A percentile compares a stretch with the other conserved stretches of the same genome.
Evolutionary conservation across 2,888 invertebrate genomes (phyloP).

Genomic region (Eupithecia subfuscata): DNA sequence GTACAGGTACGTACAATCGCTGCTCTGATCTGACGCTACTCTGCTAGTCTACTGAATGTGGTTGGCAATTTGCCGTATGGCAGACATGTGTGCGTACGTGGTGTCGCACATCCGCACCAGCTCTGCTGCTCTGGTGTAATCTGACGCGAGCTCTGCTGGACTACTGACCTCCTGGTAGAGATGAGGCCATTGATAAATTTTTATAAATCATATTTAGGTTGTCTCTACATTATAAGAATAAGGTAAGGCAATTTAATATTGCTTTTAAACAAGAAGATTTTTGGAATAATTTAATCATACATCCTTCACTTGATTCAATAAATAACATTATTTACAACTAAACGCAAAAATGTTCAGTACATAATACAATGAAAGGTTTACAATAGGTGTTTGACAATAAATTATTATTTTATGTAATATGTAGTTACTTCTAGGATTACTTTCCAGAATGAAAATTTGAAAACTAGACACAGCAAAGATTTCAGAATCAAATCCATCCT

Average conservation of each 20-base stretch:
- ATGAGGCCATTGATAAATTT: too few relatives aligned
- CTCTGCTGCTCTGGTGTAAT: too few relatives aligned
- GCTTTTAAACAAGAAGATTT: neutral
- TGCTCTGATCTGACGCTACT: neutral
- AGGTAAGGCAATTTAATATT: neutral
- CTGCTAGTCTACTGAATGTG: neutral
- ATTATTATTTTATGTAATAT: neutral
- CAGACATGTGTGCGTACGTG: too few relatives aligned
- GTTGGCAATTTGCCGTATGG: too few relatives aligned
- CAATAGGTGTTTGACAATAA: constrained; percentile 5
- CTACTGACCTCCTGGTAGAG: too few relatives aligned
- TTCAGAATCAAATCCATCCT: neutral
- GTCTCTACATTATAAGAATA: neutral
- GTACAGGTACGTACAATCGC: too few relatives aligned
- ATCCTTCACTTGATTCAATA: constrained; percentile 52
- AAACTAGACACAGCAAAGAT: neutral
- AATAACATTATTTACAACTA: constrained; percentile 50
- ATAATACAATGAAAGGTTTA: constrained; percentile 1
- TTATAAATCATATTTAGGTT: too few relatives aligned
- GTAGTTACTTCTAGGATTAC: neutral
- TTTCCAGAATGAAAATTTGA: neutral
- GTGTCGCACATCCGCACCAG: too few relatives aligned
- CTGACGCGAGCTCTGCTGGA: too few relatives aligned
- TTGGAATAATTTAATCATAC: constrained; percentile 41
- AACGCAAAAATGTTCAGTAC: constrained; percentile 12